Percentiles rank a stretch among this genome's conserved stretches.
These are phyloP conservation scores for Lycaena phlaeas DNA, from an alignment of 2,888 invertebrate species.

Conservation along the genomic window DNA sequence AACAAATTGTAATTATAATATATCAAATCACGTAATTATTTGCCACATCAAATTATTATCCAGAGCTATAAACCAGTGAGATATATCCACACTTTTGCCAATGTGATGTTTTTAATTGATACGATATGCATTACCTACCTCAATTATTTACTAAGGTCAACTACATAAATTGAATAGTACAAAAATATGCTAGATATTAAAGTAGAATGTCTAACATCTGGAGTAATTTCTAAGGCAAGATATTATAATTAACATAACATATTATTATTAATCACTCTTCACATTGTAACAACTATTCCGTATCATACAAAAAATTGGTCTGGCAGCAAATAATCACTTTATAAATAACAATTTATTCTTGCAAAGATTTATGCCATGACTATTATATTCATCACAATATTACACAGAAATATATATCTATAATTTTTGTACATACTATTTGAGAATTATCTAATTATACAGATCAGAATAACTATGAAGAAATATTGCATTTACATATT, in stretches of 20 bases:
- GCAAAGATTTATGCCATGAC: not conserved
- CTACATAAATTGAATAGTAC: constrained; percentile 6
- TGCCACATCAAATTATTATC: not conserved
- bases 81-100: not conserved
- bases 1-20: too few species aligned
- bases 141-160: not conserved
- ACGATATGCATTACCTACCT: not conserved
- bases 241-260: constrained; percentile 5
- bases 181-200: constrained; percentile 10
- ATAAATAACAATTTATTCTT: not conserved
- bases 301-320: constrained; percentile 1
- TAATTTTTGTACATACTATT: constrained; percentile 6
- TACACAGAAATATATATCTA: not conserved
- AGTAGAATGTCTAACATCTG: not conserved
- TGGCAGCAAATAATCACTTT: not conserved
- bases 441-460: not conserved
- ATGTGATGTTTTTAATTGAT: constrained; percentile 1
- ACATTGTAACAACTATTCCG: not conserved
- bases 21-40: not conserved
- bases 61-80: not conserved
- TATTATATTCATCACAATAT: constrained; percentile 4
- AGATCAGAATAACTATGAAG: not conserved
- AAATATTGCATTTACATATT: constrained; percentile 1
- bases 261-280: constrained; percentile 3
- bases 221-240: constrained; percentile 10